These are phyloP conservation scores for Catalaphyllia jardinei DNA, from an alignment of 64 coral and sea anemone genomes.

Conservation along the genomic window DNA sequence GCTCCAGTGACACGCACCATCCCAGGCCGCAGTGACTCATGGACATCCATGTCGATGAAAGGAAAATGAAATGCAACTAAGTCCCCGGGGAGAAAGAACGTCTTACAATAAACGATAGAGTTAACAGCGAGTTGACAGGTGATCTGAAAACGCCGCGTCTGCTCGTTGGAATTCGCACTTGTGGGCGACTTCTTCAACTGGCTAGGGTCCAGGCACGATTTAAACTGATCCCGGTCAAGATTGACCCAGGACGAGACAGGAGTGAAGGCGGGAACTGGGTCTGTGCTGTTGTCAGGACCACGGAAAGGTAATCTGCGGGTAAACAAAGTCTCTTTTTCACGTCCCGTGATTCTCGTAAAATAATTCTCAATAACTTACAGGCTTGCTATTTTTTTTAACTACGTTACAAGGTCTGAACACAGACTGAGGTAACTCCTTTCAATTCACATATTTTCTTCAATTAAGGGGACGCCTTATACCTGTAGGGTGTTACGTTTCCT, in stretches of 20 bases:
- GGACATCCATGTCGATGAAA: slow-evolving; percentile 51
- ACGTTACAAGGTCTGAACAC: too few relatives aligned
- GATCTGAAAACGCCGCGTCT: slow-evolving; percentile 74
- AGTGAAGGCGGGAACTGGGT: slow-evolving; percentile 33
- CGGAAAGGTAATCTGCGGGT: slow-evolving; percentile 75
- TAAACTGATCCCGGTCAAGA: slow-evolving; percentile 55
- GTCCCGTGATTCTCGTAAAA: too few relatives aligned
- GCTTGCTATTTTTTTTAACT: background rate
- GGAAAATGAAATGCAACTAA: slow-evolving; percentile 58
- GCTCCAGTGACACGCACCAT: slow-evolving; percentile 48
- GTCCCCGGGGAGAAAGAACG: slow-evolving; percentile 64
- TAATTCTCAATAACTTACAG: background rate
- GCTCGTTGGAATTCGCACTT: slow-evolving; percentile 76
- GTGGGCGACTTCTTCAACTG: slow-evolving; percentile 70
- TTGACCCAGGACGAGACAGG: slow-evolving; percentile 84
- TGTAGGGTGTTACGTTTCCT: too few relatives aligned
- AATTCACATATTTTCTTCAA: too few relatives aligned
- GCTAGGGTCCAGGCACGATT: slow-evolving; percentile 61
- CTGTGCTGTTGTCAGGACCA: slow-evolving; percentile 34
- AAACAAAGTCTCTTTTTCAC: background rate
- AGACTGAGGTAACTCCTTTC: too few relatives aligned
- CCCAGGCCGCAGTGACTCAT: slow-evolving; percentile 59
- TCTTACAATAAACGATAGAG: slow-evolving; percentile 77
- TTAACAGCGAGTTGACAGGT: slow-evolving; percentile 75
- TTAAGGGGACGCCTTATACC: too few relatives aligned